Conservation (phyloP, 2,888 invertebrate genomes). For the Drosophila antonietae region DNA sequence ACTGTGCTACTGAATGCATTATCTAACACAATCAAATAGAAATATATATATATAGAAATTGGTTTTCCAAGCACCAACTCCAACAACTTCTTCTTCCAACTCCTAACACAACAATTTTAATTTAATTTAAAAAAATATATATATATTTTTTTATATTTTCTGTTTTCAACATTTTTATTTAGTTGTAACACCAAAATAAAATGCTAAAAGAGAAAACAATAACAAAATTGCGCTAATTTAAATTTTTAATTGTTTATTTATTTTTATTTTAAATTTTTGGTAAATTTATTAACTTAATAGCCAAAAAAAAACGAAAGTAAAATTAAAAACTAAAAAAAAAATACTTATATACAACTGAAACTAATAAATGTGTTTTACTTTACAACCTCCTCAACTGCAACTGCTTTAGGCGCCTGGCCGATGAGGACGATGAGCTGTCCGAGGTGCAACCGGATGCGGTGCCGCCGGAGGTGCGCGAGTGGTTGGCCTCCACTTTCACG, state of each 20-base stretch:
- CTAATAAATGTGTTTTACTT: slow-evolving; percentile 49
- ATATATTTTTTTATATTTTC: neutral
- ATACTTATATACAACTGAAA: slow-evolving; percentile 30
- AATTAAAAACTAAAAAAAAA: neutral
- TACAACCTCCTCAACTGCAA: slow-evolving; percentile 9
- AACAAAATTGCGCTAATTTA: slow-evolving; percentile 36
- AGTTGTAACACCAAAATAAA: slow-evolving; percentile 25
- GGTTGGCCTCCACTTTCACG: slow-evolving; percentile 98
- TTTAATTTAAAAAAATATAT: neutral
- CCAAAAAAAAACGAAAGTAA: slow-evolving; percentile 20
- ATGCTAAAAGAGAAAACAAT: slow-evolving; percentile 7
- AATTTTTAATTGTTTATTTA: slow-evolving; percentile 10
- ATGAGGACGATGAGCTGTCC: slow-evolving; percentile 97
- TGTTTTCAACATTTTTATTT: slow-evolving; percentile 16
- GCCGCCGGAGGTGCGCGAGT: slow-evolving; percentile 97
- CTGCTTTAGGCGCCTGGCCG: slow-evolving; percentile 89
- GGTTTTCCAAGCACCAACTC: slow-evolving; percentile 23
- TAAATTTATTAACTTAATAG: slow-evolving; percentile 52
- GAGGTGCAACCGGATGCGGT: slow-evolving; percentile 98
- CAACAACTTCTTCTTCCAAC: slow-evolving; percentile 15
- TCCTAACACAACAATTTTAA: slow-evolving; percentile 27
- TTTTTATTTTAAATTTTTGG: slow-evolving; percentile 13
- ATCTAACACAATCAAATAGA: neutral
- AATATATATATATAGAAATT: slow-evolving; percentile 12
- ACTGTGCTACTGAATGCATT: slow-evolving; percentile 12